Conservation (phyloP, 2,888 invertebrate species). For the Drosophila acutilabella region DNA sequence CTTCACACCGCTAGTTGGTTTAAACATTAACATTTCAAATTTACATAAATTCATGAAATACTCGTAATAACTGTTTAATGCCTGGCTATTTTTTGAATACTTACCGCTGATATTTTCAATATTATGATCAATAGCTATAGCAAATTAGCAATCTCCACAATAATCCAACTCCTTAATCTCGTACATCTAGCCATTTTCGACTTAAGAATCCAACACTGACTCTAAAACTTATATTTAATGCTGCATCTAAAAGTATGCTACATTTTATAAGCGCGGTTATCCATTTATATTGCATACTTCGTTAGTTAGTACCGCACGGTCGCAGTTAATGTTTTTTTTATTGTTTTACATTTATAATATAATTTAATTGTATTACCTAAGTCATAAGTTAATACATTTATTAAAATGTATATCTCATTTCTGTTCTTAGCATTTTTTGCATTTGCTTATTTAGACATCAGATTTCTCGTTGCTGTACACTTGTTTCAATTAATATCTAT, state of each 20-base stretch:
- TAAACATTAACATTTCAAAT: too few relatives aligned
- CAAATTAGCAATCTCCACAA: too few relatives aligned
- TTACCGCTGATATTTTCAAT: too few relatives aligned
- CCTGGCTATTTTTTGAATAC: too few relatives aligned
- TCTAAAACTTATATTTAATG: neutral
- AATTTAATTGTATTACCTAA: constrained; percentile 49
- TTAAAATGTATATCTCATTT: constrained; percentile 6
- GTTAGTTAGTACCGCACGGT: neutral
- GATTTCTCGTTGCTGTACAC: constrained; percentile 30
- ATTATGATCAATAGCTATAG: too few relatives aligned
- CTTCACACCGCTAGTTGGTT: too few relatives aligned
- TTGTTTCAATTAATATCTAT: constrained; percentile 25
- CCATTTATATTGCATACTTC: constrained; percentile 17
- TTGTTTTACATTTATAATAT: constrained; percentile 29
- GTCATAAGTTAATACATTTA: constrained; percentile 49
- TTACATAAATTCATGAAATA: too few relatives aligned
- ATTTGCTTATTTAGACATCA: constrained; percentile 12
- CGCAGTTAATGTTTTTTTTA: neutral
- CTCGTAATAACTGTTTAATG: too few relatives aligned
- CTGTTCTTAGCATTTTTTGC: neutral
- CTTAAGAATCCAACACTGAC: too few relatives aligned
- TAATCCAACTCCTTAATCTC: too few relatives aligned
- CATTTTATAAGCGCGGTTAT: neutral
- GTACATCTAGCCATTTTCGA: too few relatives aligned
- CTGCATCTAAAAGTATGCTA: constrained; percentile 30